Base-by-base conservation (phyloP, 35 echinoderm and acorn worm genomes). In the Hemicentrotus pulcherrimus region DNA sequence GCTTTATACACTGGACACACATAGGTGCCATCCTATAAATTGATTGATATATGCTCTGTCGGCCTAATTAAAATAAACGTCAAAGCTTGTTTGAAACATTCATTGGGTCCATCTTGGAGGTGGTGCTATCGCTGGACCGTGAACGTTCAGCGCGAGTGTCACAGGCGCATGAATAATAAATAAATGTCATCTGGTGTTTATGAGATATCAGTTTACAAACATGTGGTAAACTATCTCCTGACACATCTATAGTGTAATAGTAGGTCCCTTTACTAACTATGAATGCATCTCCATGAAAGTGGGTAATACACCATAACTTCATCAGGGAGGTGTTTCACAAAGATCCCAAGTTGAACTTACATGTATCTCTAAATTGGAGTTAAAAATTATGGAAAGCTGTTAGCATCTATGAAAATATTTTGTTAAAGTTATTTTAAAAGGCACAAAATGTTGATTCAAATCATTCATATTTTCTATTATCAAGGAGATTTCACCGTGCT, bases 161-260 rank as follows among this genome's bases (percentile, higher is more conserved):
- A 90, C 88, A 33, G 88, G 32, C 46, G 32, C 19, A 31, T 90
- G 88, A 90, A 90, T 90, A 45, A 90, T 90, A 41, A 90, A 90
- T 90, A 90, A 90, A 90, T 90, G 88, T 90, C 88, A 90, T 33
- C 32, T 47, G 88, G 88, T 90, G 88, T 90, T 90, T 90, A 90
- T 32, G 88, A 45, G 88, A 90, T 90, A 90, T 90, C 32, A 90
- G 32, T 15, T 90, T 90, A 46, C 88, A 90, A 2, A 85, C 70
- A 16, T 19, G 70, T 90, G 10, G 65, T 78, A 78, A 78, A 78
- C 65, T 78, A 78, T 78, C 65, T 78, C 65, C 65, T n/a, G 65
- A 78, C 65, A 78, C 65, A 28, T 78, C 24, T 78, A 18, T 70
- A 70, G 61, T 70, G 61, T 70, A 70, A 70, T 4, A 70, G 6